A percentile compares a stretch with the other conserved stretches of the same genome.
Evolutionary conservation across 2,888 invertebrate genomes (phyloP).

Genomic region (Entomobrya proxima): DNA sequence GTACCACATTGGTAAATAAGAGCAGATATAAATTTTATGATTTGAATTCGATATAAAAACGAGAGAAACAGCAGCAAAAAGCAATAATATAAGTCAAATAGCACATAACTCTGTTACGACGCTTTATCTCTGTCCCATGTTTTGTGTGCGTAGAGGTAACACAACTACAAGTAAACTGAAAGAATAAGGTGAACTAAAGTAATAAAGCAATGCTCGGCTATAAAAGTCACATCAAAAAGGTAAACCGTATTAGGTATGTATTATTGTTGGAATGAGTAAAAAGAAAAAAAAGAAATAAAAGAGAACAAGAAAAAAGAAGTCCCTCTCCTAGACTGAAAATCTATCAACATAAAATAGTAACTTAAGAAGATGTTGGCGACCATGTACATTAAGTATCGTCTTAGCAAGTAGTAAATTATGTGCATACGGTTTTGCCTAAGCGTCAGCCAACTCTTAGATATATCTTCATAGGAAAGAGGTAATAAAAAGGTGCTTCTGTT

Average conservation of each 20-base stretch:
- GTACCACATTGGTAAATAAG: not conserved
- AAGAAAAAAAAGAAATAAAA: slow-evolving; percentile 38
- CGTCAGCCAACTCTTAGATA: not conserved
- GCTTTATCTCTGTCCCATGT: not conserved
- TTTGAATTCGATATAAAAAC: not conserved
- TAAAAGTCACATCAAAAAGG: slow-evolving; percentile 60
- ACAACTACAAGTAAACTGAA: not conserved
- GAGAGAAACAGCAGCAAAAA: slow-evolving; percentile 15
- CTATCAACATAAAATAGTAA: slow-evolving; percentile 2
- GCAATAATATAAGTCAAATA: slow-evolving; percentile 14
- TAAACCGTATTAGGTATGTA: slow-evolving; percentile 36
- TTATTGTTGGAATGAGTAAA: slow-evolving; percentile 40
- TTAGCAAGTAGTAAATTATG: slow-evolving; percentile 18
- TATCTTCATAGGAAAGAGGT: slow-evolving; percentile 8
- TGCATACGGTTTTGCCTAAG: not conserved
- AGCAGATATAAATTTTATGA: not conserved
- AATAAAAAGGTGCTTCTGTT: slow-evolving; percentile 34
- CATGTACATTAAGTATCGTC: slow-evolving; percentile 2
- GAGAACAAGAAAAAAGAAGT: slow-evolving; percentile 33
- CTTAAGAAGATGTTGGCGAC: slow-evolving; percentile 31
- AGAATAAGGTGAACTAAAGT: slow-evolving; percentile 54
- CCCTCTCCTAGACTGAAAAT: slow-evolving; percentile 9
- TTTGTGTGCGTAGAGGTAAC: not conserved
- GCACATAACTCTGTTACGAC: slow-evolving; percentile 23
- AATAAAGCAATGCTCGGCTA: slow-evolving; percentile 55